Evolutionary conservation across 2,888 invertebrate genomes (phyloP), one percentile per base, ranked within the genome.

Genomic region (Acronicta leporina): DNA sequence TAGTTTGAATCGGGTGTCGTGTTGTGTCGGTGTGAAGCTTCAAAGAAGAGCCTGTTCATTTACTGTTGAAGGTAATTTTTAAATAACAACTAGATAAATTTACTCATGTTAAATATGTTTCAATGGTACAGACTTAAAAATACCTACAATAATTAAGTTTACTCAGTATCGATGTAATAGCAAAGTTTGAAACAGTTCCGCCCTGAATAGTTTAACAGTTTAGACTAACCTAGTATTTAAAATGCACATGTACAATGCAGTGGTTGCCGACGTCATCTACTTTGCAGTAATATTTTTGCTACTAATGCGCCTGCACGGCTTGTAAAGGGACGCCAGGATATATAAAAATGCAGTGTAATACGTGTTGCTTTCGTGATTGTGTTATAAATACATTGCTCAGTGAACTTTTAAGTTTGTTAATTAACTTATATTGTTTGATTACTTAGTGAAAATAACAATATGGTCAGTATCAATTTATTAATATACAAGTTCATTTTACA

Each of bases 271-370:
- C 94, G 94, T 94, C 94, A 93, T 90, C 82, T 90, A 88, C 86
- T 92, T 94, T 94, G 94, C 94, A 94, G 94, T 94, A 87, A 89
- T 91, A 92, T 89, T 93, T 93, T 90, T 84, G 90, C 92, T 84
- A 88, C 91, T 91, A 93, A 91, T 92, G 93, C 92, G 92, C 89
- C 84, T 87, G 87, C 89, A 93, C 92, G 91, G 85, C 77, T 90
- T 78, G 80, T 87, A 86, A 87, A 87, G 85, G 86, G 87, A 86
- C 77, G 77, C 75, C 83, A 88, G 90, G 87, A 91, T 88, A 82
- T 55, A 84, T 84, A 80, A 92, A 91, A 91, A 92, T 93, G 94
- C 91, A 88, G 89, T 87, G 84, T 81, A 79, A 54, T 81, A 88
- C 74, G 80, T 87, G 84, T 86, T 83, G 81, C 81, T 81, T 84